phyloP scores from a whole-genome alignment of 2,797 vertebrate species.

The Sebastes iracundus region DNA sequence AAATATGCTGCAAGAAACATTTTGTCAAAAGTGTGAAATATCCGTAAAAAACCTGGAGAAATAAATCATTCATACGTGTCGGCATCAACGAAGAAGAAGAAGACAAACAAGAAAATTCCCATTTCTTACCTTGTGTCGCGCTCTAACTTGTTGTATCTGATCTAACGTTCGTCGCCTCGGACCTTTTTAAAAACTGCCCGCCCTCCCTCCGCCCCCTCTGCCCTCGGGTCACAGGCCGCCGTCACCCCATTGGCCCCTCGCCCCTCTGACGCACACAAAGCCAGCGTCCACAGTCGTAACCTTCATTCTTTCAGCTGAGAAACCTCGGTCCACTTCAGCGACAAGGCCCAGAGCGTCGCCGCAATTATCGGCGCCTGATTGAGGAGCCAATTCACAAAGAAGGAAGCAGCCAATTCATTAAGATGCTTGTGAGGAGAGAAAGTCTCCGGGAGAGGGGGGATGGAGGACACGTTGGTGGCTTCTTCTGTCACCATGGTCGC shows the following conservation, averaged over 20 bases:
- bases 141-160: not conserved
- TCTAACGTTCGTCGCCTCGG: not conserved
- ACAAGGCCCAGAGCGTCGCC: not conserved
- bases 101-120: not conserved
- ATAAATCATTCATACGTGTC: accelerated
- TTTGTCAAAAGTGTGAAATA: not conserved
- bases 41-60: not conserved
- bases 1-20: not conserved
- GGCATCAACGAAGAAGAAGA: not conserved
- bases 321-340: conserved; percentile 51
- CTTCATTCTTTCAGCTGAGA: conserved; percentile 79
- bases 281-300: not conserved
- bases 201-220: not conserved
- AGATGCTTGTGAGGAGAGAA: conserved; percentile 21
- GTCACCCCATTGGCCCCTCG: conserved; percentile 42
- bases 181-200: conserved; percentile 64
- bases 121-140: conserved; percentile 64
- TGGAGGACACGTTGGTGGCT: not conserved
- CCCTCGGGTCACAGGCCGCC: not conserved
- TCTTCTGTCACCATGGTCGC: not conserved
- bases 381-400: conserved; percentile 10
- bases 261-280: conserved; percentile 53
- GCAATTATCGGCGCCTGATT: conserved; percentile 59
- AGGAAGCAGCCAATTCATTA: conserved; percentile 44
- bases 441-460: not conserved